phyloP scores from a whole-genome alignment of 2,888 invertebrate species.

The Troglohyphantes excavatus region DNA sequence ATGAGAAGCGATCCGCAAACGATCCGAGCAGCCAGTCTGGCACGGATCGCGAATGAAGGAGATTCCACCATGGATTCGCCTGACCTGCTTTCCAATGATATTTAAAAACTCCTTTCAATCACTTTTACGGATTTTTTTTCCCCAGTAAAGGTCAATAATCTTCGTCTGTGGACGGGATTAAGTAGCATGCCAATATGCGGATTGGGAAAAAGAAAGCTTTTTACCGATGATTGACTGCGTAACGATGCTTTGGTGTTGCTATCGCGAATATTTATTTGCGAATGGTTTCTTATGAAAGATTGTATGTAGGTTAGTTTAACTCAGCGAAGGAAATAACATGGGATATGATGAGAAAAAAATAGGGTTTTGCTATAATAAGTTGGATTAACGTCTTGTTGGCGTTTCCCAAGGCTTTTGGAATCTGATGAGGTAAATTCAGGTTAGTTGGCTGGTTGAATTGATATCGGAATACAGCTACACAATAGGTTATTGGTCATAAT shows the following conservation, averaged over 20 bases:
- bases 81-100: conserved; percentile 31
- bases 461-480: no score
- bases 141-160: conserved; percentile 50
- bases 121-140: conserved; percentile 45
- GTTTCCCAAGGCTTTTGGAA: no score
- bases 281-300: no score
- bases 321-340: no score
- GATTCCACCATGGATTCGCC: conserved; percentile 30
- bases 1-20: conserved; percentile 26
- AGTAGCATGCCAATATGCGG: conserved; percentile 8
- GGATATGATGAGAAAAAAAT: no score
- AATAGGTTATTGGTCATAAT: no score
- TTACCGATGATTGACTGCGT: conserved; percentile 16
- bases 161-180: conserved; percentile 24
- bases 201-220: background rate
- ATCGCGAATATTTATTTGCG: no score
- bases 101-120: conserved; percentile 55
- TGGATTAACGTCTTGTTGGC: no score
- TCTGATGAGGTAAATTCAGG: no score
- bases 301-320: no score
- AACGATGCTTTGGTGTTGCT: background rate
- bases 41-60: conserved; percentile 31
- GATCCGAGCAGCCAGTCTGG: conserved; percentile 1
- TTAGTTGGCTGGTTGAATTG: no score
- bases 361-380: no score